Evolutionary conservation across 2,888 invertebrate genomes (phyloP), one percentile per base, ranked within the genome.

Genomic region (Penaeus monodon): DNA sequence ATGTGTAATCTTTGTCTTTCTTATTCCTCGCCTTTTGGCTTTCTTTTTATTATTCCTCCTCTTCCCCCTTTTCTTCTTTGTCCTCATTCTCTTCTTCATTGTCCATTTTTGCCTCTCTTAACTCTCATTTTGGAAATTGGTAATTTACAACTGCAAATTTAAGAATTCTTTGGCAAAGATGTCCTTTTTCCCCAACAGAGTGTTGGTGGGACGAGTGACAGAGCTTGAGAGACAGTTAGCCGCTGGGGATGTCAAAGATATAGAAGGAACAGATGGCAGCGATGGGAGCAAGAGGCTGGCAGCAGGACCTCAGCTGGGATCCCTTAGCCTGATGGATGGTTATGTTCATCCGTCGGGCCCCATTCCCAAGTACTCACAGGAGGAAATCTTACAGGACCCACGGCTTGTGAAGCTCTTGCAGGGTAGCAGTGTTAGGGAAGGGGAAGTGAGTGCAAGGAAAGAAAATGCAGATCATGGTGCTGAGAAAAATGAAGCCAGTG

Each of bases 331-430:
- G 8, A 80, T 88, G 88, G 88, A 88, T 29, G 88, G 88, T 17
- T 88, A 88, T 68, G 77, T 57, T 24, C 88, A 84, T n/a, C 88
- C 88, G 7, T 65, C 88, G 33, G 88, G 88, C 57, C 84, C 79
- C 7, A 66, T 81, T 27, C 49, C 76, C 22, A 80, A 65, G 74
- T 83, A 78, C 49, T 81, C 74, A 27, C 83, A 82, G 33, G 82
- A 86, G 57, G 73, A 83, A 10, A 38, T 74, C 10, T 44, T 79
- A 22, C 65, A 83, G 63, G 86, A 87, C 49, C 83, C 83, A 20
- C 77, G 83, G 14, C 49, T 87, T 22, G 14, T 24, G 14, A 82
- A 79, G 29, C 49, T 83, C 24, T 22, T 87, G 10, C 20, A 44
- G 27, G 44, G 20, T 6, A 17, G 38, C 27, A 49, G 70, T 20